These are phyloP conservation scores for Mionectes olivaceus DNA, from an alignment of 2,797 vertebrate genomes.

Conservation along the genomic window DNA sequence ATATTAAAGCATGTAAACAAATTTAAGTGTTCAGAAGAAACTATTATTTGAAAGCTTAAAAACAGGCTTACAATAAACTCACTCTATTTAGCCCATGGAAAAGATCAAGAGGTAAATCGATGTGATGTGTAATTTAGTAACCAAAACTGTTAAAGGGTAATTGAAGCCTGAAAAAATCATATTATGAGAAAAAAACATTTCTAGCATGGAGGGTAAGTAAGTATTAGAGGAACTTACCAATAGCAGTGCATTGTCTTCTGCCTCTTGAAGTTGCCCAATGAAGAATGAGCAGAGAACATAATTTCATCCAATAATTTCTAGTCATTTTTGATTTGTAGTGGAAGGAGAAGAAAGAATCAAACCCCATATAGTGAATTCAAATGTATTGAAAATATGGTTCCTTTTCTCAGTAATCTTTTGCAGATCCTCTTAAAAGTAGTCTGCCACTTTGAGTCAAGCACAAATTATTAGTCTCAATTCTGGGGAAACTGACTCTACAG, in stretches of 20 bases:
- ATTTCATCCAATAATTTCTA: background rate
- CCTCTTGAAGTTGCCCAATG: background rate
- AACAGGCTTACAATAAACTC: background rate
- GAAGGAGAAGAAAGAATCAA: constrained; percentile 30
- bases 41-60: background rate
- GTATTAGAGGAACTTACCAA: background rate
- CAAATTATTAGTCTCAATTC: constrained; percentile 24
- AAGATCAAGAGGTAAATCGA: background rate
- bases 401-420: constrained; percentile 50
- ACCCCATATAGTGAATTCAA: background rate
- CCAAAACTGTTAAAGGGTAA: background rate
- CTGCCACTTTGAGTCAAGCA: constrained; percentile 40
- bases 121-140: background rate
- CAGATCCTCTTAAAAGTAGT: constrained; percentile 52
- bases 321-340: background rate
- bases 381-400: constrained; percentile 27
- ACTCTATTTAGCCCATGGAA: background rate
- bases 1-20: constrained; percentile 43
- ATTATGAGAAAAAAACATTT: background rate
- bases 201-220: background rate
- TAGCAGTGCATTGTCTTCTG: background rate
- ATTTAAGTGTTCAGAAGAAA: background rate
- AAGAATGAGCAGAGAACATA: background rate
- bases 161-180: background rate
- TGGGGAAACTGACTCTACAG: constrained; percentile 18